Base-by-base conservation (phyloP, 2,113 vertebrate species). In the Rhinolophus ferrumequinum region DNA sequence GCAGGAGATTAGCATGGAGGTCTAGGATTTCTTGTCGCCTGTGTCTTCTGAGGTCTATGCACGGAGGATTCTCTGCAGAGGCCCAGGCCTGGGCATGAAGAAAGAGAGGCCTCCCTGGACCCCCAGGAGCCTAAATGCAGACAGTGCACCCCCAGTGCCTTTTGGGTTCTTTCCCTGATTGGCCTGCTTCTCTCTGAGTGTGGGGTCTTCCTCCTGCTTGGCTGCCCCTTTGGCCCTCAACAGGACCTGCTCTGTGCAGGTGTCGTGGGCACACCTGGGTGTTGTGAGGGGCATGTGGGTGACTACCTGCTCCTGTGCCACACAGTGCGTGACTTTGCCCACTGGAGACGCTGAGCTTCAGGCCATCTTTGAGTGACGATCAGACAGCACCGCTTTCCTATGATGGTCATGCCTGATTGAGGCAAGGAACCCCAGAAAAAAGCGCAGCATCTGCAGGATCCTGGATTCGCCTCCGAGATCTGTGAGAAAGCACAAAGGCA, bases 401-500 rank as follows among this genome's bases (percentile, higher is more conserved):
- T 26, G 19, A 28, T 11, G 24, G 13, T 1, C 1, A 22, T 0
- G 3, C 3, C 41, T 69, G 26, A 62, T 24, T 21, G 38, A 41
- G 14, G 5, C 3, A 14, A 64, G 44, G 66, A n/a, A 3, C 66
- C n/a, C 69, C 56, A 75, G 28, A n/a, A 72, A 54, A 21, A n/a
- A 44, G 11, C 1, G 1, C 35, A 56, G 38, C 28, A 35, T 5
- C 58, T 44, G 35, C 47, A 8, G 30, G 47, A n/a, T 56, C 16
- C 2, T 1, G 33, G 8, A 15, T 6, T 6, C 0, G 4, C 18
- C 7, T 35, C 8, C 0, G 56, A 35, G 58, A 44, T 6, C 54
- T 26, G 18, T 18, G 44, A 9, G 18, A 28, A 67, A 64, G 4
- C 0, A 2, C 54, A 0, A 44, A 44, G 41, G 41, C 41, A 44